A percentile compares a stretch with the other conserved stretches of the same genome.
These are phyloP conservation scores for Otus sunia DNA, from an alignment of 2,113 vertebrate species.

Conservation along the genomic window DNA sequence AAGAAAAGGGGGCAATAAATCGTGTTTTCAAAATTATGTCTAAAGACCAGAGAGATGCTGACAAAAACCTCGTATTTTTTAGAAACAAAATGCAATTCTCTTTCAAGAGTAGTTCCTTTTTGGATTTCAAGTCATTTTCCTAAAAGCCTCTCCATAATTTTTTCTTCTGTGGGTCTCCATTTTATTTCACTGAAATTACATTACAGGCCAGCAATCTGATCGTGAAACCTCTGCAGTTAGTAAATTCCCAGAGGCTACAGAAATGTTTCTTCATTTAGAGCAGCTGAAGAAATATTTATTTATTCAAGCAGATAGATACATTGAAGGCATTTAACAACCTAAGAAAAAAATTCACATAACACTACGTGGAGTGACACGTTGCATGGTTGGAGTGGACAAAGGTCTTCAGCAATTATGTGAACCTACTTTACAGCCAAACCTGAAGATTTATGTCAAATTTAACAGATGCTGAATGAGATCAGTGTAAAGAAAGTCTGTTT, in stretches of 20 bases:
- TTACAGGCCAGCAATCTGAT: background rate
- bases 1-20: background rate
- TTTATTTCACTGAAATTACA: background rate
- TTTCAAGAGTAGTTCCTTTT: background rate
- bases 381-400: background rate
- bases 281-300: background rate
- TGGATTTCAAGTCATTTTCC: background rate
- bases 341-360: background rate
- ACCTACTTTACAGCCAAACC: background rate
- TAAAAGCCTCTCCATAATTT: background rate
- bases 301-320: background rate
- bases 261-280: background rate
- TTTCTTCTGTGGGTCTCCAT: background rate
- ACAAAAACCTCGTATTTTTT: rapidly evolving
- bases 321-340: background rate
- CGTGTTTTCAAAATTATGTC: background rate
- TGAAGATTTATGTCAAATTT: background rate
- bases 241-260: background rate
- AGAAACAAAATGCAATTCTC: background rate
- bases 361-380: background rate
- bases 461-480: background rate
- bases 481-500: rapidly evolving
- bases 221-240: background rate
- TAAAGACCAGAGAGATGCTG: background rate
- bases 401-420: background rate